A percentile compares a stretch with the other conserved stretches of the same genome.
phyloP scores from a whole-genome alignment of 2,888 invertebrate species.

The Thalpophila matura region DNA sequence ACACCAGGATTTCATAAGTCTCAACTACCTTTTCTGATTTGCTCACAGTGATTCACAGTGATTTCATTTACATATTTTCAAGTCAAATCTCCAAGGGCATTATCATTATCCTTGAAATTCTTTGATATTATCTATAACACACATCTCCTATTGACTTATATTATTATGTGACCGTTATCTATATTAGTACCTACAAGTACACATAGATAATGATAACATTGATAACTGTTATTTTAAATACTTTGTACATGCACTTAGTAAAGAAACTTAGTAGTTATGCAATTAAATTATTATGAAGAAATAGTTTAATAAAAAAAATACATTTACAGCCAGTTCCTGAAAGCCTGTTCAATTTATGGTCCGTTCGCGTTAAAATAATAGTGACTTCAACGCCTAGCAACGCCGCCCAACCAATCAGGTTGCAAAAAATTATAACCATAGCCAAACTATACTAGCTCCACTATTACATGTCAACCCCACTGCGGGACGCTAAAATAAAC shows the following conservation, averaged over 20 bases:
- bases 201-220: constrained; percentile 51
- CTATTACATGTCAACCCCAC: too few relatives aligned
- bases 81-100: neutral
- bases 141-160: constrained; percentile 48
- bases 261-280: neutral
- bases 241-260: constrained; percentile 8
- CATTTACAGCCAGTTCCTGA: too few relatives aligned
- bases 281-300: constrained; percentile 17
- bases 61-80: neutral
- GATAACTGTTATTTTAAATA: constrained; percentile 25
- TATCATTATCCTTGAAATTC: constrained; percentile 49
- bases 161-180: constrained; percentile 53
- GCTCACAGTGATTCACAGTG: too few relatives aligned
- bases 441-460: too few relatives aligned
- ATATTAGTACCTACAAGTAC: constrained; percentile 49
- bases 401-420: too few relatives aligned
- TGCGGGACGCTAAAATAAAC: too few relatives aligned
- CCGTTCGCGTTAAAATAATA: too few relatives aligned
- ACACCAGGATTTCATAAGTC: constrained; percentile 2
- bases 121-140: constrained; percentile 38
- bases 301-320: too few relatives aligned
- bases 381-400: too few relatives aligned
- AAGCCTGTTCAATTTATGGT: too few relatives aligned
- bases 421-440: too few relatives aligned
- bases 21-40: too few relatives aligned